Conservation (phyloP, 2,113 vertebrate species). For the Lagenorhynchus albirostris region DNA sequence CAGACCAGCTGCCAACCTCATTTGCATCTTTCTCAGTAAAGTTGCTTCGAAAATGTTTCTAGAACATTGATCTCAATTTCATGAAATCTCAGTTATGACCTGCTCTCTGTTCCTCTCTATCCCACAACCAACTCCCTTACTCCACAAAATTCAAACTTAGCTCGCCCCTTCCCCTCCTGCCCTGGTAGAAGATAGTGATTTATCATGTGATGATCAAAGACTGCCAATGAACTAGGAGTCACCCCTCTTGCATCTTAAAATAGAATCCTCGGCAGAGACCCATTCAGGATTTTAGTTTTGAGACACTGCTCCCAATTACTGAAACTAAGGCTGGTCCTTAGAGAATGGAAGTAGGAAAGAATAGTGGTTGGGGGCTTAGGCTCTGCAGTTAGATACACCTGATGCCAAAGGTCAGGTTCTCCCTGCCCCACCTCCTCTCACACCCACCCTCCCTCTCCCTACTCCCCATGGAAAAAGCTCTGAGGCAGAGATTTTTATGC, state of each 20-base stretch:
- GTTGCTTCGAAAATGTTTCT: background rate
- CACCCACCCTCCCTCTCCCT: background rate
- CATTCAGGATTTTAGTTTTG: background rate
- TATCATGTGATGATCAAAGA: background rate
- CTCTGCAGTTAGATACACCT: too few species aligned
- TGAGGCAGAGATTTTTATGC: background rate
- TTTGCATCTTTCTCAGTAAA: background rate
- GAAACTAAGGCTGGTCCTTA: background rate
- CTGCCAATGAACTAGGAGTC: background rate
- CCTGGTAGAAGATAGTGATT: background rate
- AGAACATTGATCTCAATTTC: background rate
- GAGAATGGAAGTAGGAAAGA: background rate
- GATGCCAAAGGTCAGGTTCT: background rate
- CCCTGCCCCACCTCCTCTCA: background rate
- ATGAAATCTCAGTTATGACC: background rate
- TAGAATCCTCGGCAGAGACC: background rate
- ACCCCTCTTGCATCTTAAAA: background rate
- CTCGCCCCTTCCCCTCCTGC: background rate
- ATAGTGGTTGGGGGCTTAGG: background rate
- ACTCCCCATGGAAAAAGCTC: background rate
- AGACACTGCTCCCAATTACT: background rate
- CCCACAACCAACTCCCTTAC: background rate
- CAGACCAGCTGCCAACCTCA: background rate
- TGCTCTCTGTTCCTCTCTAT: background rate
- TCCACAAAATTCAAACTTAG: background rate